Base-by-base conservation (phyloP, 2,888 invertebrate genomes). In the Synanthedon andrenaeformis region DNA sequence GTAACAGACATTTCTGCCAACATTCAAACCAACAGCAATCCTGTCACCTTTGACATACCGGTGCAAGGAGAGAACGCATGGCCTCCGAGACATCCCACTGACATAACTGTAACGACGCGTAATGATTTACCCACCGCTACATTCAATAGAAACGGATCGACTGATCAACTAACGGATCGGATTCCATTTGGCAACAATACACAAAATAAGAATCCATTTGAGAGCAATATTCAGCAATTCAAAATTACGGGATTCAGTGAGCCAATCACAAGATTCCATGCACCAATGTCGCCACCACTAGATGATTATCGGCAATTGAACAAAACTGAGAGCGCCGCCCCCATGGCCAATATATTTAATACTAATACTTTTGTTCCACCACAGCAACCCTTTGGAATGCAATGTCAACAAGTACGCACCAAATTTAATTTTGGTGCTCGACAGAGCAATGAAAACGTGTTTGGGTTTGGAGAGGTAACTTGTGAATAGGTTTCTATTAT, bases 401-500 rank as follows among this genome's bases (percentile, higher is more conserved):
- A n/a, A n/a, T n/a, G n/a, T n/a, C 11, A 17, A 17, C 17, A 17
- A 35, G 35, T 35, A 35, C 35, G 8, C 0, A 0, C 45, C 3
- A 59, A 75, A 0, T 83, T 82, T 58, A 79, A 69, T 60, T 85
- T 84, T 58, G 77, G 79, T 13, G 59, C 70, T 12, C 54, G 65
- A 5, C 76, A 69, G 51, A 42, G 69, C 8, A 50, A 71, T 3
- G 68, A 63, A 12, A 35, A 35, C 13, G 66, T 81, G 19, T 82
- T 83, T 56, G 80, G 79, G 56, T 83, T 84, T 65, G 76, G 78
- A 56, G 82, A 83, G 74, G 83, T 82, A 69, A 66, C 2, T 23
- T 23, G 4, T 23, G 23, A 23, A 23, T 28, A 28, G 28, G 2
- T 28, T 28, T 28, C 28, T 28, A 8, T 28, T 8, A 6, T 28